Base-by-base conservation (phyloP, 2,888 invertebrate species). In the Temnothorax unifasciatus region DNA sequence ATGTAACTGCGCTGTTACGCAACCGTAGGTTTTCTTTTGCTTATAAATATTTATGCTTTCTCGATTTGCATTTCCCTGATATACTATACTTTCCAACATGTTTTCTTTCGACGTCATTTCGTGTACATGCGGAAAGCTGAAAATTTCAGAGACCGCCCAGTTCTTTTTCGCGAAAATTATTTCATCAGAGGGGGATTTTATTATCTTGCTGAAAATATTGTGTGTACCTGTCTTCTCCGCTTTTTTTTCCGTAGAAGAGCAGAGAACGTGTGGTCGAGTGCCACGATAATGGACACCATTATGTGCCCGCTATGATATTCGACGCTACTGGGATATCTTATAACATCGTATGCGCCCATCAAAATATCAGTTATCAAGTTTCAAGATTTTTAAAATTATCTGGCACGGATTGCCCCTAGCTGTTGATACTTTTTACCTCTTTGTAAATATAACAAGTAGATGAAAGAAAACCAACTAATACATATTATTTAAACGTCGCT, bases 1-100 rank as follows among this genome's bases (percentile, higher is more conserved):
- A 87, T 87, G 86, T 83, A 88, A 87, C 81, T 86, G 81, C 59
- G 73, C 63, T 73, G 74, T 81, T 81, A 81, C 73, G 59, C 41
- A 73, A 73, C 74, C 38, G 38, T 69, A 79, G 52, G 64, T 64
- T 75, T 59, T 73, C 50, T 68, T 54, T 57, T 41, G 15, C 47
- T 34, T 54, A 75, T 77, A 69, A 54, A 77, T 77, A 77, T 77
- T 77, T 77, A 76, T 68, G 38, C n/a, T 47, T 47, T 21, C 57
- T 21, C 34, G 47, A 59, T 47, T 71, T 73, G 21, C 57, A 44
- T 71, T 34, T 59, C 47, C 11, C 34, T 21, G 34, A 21, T 6
- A 15, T 52, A n/a, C n/a, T n/a, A 25, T 29, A 21, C 34, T 34
- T 34, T 9, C 4, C 52, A 38, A 25, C 21, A 8, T 69, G 41